Percentiles rank a stretch among this genome's conserved stretches.
These are phyloP conservation scores for Melanchra persicariae DNA, from an alignment of 2,888 invertebrate species.

Conservation along the genomic window DNA sequence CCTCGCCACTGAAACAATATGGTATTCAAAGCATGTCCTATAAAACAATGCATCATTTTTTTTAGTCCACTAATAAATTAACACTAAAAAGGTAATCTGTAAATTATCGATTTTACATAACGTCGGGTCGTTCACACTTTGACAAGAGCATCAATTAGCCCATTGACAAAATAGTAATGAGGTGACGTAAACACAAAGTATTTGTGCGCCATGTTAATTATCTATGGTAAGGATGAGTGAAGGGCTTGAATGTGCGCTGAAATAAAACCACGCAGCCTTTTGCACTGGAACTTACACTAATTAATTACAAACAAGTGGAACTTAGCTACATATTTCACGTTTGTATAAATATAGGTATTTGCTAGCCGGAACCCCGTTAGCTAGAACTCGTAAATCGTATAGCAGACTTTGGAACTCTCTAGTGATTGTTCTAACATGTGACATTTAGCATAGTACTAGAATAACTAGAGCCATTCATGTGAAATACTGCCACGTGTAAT, in stretches of 20 bases:
- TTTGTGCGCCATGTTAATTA: constrained; percentile 49
- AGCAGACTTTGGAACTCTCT: constrained; percentile 4
- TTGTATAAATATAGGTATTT: constrained; percentile 34
- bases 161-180: constrained; percentile 60
- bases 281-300: constrained; percentile 47
- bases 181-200: constrained; percentile 46
- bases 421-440: constrained; percentile 19
- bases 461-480: constrained; percentile 34
- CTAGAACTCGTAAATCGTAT: constrained; percentile 12
- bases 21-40: constrained; percentile 71
- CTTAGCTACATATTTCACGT: constrained; percentile 29
- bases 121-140: constrained; percentile 66
- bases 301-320: constrained; percentile 55
- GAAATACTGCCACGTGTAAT: constrained; percentile 19
- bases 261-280: constrained; percentile 52
- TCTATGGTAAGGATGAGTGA: constrained; percentile 48
- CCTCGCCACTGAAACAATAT: constrained; percentile 59
- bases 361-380: constrained; percentile 3
- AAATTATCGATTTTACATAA: constrained; percentile 64
- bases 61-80: constrained; percentile 75
- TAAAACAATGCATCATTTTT: constrained; percentile 75
- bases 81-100: constrained; percentile 75
- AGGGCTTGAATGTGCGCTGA: constrained; percentile 39
- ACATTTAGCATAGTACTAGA: constrained; percentile 33
- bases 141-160: constrained; percentile 53